Evolutionary conservation across 2,113 vertebrate species (phyloP), one percentile per base, ranked within the genome.

Genomic region (Willisornis vidua): DNA sequence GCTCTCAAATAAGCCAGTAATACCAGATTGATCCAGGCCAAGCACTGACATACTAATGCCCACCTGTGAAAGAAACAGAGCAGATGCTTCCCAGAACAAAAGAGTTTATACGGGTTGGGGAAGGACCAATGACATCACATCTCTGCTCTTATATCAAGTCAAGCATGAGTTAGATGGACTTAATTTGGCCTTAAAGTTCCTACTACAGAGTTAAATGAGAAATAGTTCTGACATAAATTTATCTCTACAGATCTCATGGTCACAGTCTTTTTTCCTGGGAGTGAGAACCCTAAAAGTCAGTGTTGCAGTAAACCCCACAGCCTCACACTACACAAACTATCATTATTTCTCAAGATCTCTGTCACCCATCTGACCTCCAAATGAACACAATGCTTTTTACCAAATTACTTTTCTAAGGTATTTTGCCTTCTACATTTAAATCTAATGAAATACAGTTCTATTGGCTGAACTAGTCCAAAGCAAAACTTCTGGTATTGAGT

Each of bases 31-130:
- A 86, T 37, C 51, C 59, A 66, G 45, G 57, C 26, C 31, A 37
- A 68, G 58, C 62, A 52, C 31, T 58, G 82, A 57, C 2, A 2
- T 16, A 45, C 29, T 72, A 29, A 17, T 52, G 37, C 19, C 54
- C 54, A 58, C 7, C 58, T 24, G 9, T 33, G 63, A 93, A 79
- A 46, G 58, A 45, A 82, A 22, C 35, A 91, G 63, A 87, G 41
- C 0, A 3, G 45, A 75, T 0, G 0, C 29, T 28, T 73, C 45
- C 8, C 66, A 75, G 66, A 59, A 91, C 62, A 65, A 37, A 0
- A 6, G 23, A 15, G 7, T 5, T 82, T 87, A 28, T 13, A 48
- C 48, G 29, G 66, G 19, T 31, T 76, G 26, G 49, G 54, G 31
- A 82, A 85, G 41, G 62, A 57, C 66, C 72, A 62, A 54, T 59